Evolutionary conservation across 2,797 vertebrate genomes (phyloP).

Genomic region (Tokudaia tokunoshimensis): DNA sequence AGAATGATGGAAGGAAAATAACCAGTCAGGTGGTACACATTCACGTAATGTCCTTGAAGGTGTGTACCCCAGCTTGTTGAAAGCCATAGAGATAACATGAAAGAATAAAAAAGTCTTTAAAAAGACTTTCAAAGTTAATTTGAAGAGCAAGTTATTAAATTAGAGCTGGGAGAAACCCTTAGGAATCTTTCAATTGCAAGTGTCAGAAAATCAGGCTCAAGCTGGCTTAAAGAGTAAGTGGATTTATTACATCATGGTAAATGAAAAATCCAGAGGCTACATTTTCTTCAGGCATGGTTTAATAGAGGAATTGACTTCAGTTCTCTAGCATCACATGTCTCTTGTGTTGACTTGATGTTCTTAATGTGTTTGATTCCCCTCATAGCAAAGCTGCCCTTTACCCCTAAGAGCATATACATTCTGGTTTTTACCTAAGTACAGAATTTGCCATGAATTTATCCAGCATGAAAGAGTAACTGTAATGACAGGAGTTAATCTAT

Average conservation of each 20-base stretch:
- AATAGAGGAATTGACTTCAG: slow-evolving; percentile 37
- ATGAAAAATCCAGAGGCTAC: slow-evolving; percentile 15
- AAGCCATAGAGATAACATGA: slow-evolving; percentile 10
- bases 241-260: slow-evolving; percentile 52
- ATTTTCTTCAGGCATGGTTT: slow-evolving; percentile 35
- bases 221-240: slow-evolving; percentile 43
- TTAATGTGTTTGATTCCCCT: background rate
- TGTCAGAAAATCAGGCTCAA: slow-evolving; percentile 48
- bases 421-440: background rate
- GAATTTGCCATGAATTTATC: background rate
- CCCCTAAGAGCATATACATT: accelerated
- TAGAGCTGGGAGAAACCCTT: slow-evolving; percentile 45
- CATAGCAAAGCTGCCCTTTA: background rate
- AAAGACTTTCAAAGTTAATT: slow-evolving; percentile 45
- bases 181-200: slow-evolving; percentile 57
- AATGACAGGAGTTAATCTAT: background rate
- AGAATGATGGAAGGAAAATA: background rate
- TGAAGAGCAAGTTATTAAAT: slow-evolving; percentile 49
- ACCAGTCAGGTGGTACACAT: background rate
- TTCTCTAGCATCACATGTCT: background rate
- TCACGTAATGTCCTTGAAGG: background rate
- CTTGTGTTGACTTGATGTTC: background rate
- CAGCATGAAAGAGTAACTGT: background rate
- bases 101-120: slow-evolving; percentile 21
- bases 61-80: background rate